Evolutionary conservation across 2,113 vertebrate species (phyloP), one percentile per base, ranked within the genome.

Genomic region (Syrmaticus mikado): DNA sequence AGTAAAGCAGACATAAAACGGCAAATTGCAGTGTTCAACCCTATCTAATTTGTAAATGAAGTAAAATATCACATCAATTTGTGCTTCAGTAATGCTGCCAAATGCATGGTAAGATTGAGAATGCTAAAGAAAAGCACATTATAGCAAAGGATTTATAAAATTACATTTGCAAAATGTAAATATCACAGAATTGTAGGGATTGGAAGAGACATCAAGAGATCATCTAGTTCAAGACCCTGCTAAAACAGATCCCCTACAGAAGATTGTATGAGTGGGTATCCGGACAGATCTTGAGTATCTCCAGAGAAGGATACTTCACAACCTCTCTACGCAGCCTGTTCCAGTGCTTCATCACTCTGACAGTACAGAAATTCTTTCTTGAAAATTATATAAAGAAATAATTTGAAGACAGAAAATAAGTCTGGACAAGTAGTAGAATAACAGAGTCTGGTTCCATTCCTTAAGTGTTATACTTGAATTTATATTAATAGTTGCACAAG

Each of bases 1-100:
- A 91, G 43, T 58, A 92, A 89, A 92, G 28, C 34, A 91, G 91
- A 81, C 0, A 1, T 62, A 90, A 96, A 82, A 5, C 67, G 92
- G 55, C 28, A 94, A 84, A 81, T 95, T 96, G 92, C 64, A 65
- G 15, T 86, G 71, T 52, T 46, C 24, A 24, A 57, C 16, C 58
- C 16, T 74, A 57, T 38, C 62, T 93, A 40, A 11, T 79, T 89
- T 84, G 38, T 82, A 94, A 94, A 94, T 65, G 25, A 79, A 90
- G 46, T 76, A 83, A 95, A 94, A 94, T 80, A 87, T 58, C 76
- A 90, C 6, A 86, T n/a, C 18, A 62, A 66, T 73, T 85, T 87
- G 53, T 61, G 57, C 34, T 88, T 67, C 53, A 86, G 18, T 22
- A 73, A 41, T 34, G 89, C 8, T 84, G 91, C 61, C 30, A 74